Percentiles rank a stretch among this genome's conserved stretches.
These are phyloP conservation scores for Colistium nudipinnis DNA, from an alignment of 2,113 vertebrate species.

Conservation along the genomic window DNA sequence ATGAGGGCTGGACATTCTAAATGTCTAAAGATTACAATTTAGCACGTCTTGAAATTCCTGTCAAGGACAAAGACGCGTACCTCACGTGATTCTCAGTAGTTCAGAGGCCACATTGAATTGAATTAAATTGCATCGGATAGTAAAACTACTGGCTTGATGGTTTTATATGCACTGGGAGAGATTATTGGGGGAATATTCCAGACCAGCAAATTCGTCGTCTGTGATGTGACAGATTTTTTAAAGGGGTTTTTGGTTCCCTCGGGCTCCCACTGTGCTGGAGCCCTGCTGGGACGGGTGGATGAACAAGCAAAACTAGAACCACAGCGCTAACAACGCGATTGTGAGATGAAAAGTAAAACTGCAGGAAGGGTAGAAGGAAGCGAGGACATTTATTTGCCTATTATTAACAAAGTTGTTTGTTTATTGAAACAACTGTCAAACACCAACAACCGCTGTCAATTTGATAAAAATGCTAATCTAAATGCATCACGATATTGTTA, in stretches of 20 bases:
- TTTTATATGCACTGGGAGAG: constrained; percentile 26
- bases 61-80: constrained; percentile 5
- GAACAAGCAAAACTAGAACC: constrained; percentile 1
- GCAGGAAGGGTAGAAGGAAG: not conserved
- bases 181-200: constrained; percentile 13
- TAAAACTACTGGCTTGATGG: constrained; percentile 23
- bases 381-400: not conserved
- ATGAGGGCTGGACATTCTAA: not conserved
- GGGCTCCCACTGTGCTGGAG: not conserved
- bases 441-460: no score
- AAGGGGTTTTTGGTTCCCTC: constrained; percentile 13
- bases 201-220: constrained; percentile 16
- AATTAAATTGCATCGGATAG: constrained; percentile 21
- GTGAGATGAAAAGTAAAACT: not conserved
- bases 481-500: no score
- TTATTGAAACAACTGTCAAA: no score
- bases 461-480: no score
- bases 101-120: constrained; percentile 29
- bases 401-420: no score
- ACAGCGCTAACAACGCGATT: not conserved
- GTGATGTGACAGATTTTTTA: constrained; percentile 32
- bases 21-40: constrained; percentile 4
- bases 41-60: not conserved
- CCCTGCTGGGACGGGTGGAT: constrained; percentile 17
- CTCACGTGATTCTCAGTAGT: not conserved